Evolutionary conservation across 2,797 vertebrate genomes (phyloP).

Genomic region (Micrastur ruficollis): DNA sequence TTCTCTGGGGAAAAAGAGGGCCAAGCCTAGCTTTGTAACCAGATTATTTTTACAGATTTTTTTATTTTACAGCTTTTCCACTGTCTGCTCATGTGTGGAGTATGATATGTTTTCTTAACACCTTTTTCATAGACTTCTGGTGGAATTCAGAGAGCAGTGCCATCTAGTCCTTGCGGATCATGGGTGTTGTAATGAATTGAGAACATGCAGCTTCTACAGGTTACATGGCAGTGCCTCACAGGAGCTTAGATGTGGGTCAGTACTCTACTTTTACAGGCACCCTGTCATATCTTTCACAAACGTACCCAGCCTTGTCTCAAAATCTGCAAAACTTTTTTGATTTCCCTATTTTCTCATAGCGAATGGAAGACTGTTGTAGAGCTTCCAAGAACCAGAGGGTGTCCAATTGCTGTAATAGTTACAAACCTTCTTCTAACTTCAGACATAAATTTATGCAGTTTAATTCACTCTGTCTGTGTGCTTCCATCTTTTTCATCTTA

Average conservation of each 20-base stretch:
- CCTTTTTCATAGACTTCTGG: neutral
- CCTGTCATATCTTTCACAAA: neutral
- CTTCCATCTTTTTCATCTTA: neutral
- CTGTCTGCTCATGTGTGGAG: no score
- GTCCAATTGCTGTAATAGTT: neutral
- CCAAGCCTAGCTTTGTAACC: neutral
- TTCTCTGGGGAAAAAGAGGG: neutral
- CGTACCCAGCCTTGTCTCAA: neutral
- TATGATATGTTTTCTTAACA: neutral
- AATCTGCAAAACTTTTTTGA: neutral
- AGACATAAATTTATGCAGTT: neutral
- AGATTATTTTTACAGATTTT: neutral
- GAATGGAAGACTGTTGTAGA: neutral
- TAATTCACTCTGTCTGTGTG: neutral
- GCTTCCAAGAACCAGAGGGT: neutral
- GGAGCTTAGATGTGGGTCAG: neutral
- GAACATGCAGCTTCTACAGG: no score
- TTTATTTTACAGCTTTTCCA: neutral
- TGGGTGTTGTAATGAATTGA: neutral
- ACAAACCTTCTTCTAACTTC: neutral
- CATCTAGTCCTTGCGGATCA: neutral
- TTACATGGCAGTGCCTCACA: neutral
- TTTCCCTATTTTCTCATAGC: neutral
- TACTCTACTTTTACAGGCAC: neutral
- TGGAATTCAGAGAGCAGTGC: neutral